Percentiles rank a stretch among this genome's conserved stretches.
Conservation (phyloP, 2,797 vertebrate species). For the Macropus fuliginosus region DNA sequence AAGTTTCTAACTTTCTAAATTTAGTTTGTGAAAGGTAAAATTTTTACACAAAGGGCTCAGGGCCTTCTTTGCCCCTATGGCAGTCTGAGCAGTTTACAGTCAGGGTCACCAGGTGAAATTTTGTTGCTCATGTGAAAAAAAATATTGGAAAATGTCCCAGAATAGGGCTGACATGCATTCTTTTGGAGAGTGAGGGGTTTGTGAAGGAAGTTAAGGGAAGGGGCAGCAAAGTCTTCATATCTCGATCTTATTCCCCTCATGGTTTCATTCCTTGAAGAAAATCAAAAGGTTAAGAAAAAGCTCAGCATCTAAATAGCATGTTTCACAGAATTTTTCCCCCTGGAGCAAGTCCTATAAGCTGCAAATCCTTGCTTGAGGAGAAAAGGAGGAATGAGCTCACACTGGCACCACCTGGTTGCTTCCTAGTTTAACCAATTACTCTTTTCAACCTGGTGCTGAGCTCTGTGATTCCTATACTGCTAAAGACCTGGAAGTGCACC, state of each 20-base stretch:
- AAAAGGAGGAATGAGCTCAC: neutral
- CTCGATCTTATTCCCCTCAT: neutral
- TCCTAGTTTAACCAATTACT: neutral
- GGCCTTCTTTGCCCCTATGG: neutral
- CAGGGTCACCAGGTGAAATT: neutral
- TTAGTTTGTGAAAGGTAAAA: conserved; percentile 27
- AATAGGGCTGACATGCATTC: neutral
- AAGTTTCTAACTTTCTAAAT: conserved; percentile 47
- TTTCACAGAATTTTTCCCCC: neutral
- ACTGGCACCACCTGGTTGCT: neutral
- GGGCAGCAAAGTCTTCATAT: neutral
- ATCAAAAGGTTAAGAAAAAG: neutral
- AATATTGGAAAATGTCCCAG: neutral
- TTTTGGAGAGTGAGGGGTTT: neutral
- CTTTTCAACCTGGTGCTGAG: neutral
- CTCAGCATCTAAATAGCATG: neutral
- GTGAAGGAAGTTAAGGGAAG: neutral
- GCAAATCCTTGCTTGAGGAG: neutral
- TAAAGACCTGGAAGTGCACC: neutral
- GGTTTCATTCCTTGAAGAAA: conserved; percentile 2
- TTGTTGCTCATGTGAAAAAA: conserved; percentile 27
- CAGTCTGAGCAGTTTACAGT: neutral
- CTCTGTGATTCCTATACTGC: neutral
- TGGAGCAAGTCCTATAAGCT: neutral
- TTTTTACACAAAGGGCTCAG: neutral